Evolutionary conservation across 2,797 vertebrate species (phyloP).

Genomic region (Leptatherina wallacei): DNA sequence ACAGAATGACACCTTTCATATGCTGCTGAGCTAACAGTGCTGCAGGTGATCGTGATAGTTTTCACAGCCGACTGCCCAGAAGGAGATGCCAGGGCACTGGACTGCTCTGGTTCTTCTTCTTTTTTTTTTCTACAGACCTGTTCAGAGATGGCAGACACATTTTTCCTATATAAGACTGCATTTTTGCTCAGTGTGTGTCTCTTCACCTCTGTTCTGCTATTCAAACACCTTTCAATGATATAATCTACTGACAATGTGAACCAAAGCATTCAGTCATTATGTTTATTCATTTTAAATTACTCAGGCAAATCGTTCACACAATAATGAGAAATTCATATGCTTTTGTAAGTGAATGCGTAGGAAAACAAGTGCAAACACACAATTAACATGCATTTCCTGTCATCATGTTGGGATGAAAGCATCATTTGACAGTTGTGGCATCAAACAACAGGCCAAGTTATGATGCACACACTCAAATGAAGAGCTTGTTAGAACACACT

Average conservation of each 20-base stretch:
- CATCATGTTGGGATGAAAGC: conserved; percentile 57
- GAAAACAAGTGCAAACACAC: neutral
- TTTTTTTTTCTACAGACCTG: conserved; percentile 35
- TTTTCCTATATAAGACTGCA: conserved; percentile 8
- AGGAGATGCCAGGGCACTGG: conserved; percentile 26
- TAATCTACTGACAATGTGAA: neutral
- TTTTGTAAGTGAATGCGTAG: neutral
- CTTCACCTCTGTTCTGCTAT: neutral
- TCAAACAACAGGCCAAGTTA: conserved; percentile 67
- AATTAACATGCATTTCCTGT: conserved; percentile 16
- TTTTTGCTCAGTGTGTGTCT: neutral
- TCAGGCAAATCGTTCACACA: neutral
- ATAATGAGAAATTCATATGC: neutral
- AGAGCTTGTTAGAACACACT: conserved; percentile 69
- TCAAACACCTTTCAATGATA: neutral
- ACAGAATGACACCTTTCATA: conserved; percentile 30
- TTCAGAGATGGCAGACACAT: conserved; percentile 35
- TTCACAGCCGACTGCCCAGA: conserved; percentile 45
- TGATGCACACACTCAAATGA: conserved; percentile 67
- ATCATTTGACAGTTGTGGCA: conserved; percentile 64
- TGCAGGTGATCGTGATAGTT: conserved; percentile 36
- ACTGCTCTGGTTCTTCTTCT: neutral
- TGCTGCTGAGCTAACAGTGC: conserved; percentile 33
- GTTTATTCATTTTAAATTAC: neutral
- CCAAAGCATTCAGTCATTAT: neutral